Evolutionary conservation across 2,888 invertebrate genomes (phyloP), one percentile per base, ranked within the genome.

Genomic region (Perizoma flavofasciatum): DNA sequence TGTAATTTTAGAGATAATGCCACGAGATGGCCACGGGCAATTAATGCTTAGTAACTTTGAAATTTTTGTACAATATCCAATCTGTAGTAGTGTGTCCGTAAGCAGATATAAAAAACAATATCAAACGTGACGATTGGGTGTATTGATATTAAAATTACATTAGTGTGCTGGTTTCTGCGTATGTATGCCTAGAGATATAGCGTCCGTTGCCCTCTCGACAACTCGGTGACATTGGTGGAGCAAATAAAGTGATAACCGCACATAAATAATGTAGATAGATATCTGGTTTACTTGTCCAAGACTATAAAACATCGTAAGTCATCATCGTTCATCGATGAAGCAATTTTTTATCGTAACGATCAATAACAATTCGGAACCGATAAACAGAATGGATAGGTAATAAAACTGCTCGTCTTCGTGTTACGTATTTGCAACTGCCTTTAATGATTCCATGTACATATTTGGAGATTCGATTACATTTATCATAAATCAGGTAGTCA

Each of bases 221-320:
- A 89, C 88, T 89, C 89, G 83, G 88, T 91, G 92, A 92, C 92
- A 92, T 92, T 92, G 92, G 91, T 82, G 78, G 77, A 83, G 82
- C 82, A 89, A 90, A 91, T 85, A 88, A 73, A 81, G 78, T 82
- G 90, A 89, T 91, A 91, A 88, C 78, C 74, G 78, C 75, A 80
- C 75, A 88, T 83, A 84, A 83, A 85, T 83, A 81, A 82, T 70
- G 75, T 78, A 77, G 75, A 76, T 75, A 78, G 57, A 70, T 75
- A 80, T 79, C 75, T 75, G 66, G 63, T 69, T 67, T 70, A 69
- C 64, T 64, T 61, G 71, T 65, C 67, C 51, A 67, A 57, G 48
- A 58, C 68, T 73, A 74, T 75, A 78, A 22, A 74, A 74, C 73
- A 74, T 73, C 69, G 54, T 67, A 71, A 74, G 68, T 74, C 73